These are phyloP conservation scores for Mohoua ochrocephala DNA, from an alignment of 2,113 vertebrate species.

Conservation along the genomic window DNA sequence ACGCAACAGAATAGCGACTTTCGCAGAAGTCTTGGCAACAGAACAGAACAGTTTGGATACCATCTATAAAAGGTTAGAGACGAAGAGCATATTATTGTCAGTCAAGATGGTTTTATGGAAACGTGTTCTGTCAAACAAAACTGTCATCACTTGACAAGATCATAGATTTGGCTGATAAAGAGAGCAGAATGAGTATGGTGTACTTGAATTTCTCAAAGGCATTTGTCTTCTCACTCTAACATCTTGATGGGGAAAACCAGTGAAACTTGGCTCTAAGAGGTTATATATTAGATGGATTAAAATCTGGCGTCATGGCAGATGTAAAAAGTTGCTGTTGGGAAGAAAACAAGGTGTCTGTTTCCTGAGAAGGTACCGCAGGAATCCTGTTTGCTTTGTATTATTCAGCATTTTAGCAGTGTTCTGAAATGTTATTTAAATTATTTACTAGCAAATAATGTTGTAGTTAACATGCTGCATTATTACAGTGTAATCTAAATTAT, in stretches of 20 bases:
- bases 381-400: not conserved
- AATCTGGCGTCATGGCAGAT: not conserved
- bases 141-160: conserved; percentile 49
- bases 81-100: conserved; percentile 1
- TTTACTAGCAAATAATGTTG: not conserved
- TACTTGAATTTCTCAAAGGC: conserved; percentile 29
- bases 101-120: conserved; percentile 16
- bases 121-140: conserved; percentile 34
- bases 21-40: not conserved
- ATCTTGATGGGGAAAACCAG: conserved; percentile 12
- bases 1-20: not conserved
- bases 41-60: not conserved
- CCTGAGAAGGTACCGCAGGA: not conserved
- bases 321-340: not conserved
- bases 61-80: conserved; percentile 39
- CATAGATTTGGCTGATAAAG: conserved; percentile 6
- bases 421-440: not conserved
- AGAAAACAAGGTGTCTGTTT: not conserved
- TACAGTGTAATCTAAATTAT: not conserved
- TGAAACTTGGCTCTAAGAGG: conserved; percentile 11
- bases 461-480: not conserved
- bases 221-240: conserved; percentile 9
- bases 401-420: not conserved
- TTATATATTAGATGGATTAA: conserved; percentile 18
- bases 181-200: not conserved